Evolutionary conservation across 1,140 invertebrate genomes (phyloP).

Genomic region (Drosophila malerkotliana): DNA sequence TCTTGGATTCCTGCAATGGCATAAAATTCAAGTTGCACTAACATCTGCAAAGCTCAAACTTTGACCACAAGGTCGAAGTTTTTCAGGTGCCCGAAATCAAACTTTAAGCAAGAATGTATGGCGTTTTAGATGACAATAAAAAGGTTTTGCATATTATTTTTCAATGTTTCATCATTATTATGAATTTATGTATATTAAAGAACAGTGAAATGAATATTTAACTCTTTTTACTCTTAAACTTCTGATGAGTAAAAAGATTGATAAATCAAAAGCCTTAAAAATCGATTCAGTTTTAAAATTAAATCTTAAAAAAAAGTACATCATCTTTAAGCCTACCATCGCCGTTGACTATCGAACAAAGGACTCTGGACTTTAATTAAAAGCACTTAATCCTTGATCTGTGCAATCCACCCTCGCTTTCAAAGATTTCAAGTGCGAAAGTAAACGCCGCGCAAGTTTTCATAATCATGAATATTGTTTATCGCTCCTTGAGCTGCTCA

Average conservation of each 20-base stretch:
- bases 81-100: background rate
- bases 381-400: slow-evolving; percentile 18
- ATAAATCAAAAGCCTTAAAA: background rate
- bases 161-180: no score
- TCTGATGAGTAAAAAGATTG: no score
- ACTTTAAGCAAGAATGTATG: background rate
- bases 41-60: background rate
- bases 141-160: no score
- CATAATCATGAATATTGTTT: slow-evolving; percentile 65
- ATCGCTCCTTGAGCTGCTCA: slow-evolving; percentile 47
- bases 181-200: no score
- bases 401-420: slow-evolving; percentile 29
- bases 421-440: slow-evolving; percentile 39
- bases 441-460: slow-evolving; percentile 47
- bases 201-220: no score
- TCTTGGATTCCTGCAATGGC: slow-evolving; percentile 4
- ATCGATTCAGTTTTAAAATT: background rate
- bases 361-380: slow-evolving; percentile 16
- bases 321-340: background rate
- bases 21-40: slow-evolving; percentile 2
- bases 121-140: background rate
- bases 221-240: no score
- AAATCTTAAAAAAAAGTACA: background rate
- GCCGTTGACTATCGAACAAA: slow-evolving; percentile 8
- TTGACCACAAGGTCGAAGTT: background rate